Evolutionary conservation across 2,888 invertebrate genomes (phyloP).

Genomic region (Ormyrus thymus): DNA sequence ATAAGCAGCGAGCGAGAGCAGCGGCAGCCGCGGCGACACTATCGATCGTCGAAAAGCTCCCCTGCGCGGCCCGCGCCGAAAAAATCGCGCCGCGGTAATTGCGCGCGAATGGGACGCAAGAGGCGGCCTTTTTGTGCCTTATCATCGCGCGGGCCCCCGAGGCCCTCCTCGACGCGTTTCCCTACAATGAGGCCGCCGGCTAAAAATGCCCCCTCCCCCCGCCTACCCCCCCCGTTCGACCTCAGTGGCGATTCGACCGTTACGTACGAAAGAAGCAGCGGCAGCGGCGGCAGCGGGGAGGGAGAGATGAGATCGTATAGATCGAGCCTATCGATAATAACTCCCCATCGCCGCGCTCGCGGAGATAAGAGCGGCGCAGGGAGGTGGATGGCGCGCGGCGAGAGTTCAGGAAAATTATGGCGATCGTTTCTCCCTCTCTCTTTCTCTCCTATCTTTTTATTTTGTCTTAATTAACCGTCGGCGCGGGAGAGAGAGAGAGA

Average conservation of each 20-base stretch:
- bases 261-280: constrained; percentile 11
- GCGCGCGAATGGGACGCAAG: constrained; percentile 37
- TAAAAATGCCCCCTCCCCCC: constrained; percentile 17
- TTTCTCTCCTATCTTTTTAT: constrained; percentile 41
- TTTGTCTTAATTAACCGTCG: constrained; percentile 49
- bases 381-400: background rate
- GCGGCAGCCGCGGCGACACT: constrained; percentile 6
- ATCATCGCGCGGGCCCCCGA: constrained; percentile 35
- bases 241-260: constrained; percentile 46
- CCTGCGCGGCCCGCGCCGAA: background rate
- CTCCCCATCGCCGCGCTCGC: constrained; percentile 35
- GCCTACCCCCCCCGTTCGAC: constrained; percentile 31
- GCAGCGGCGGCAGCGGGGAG: background rate
- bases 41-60: constrained; percentile 39
- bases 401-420: constrained; percentile 47
- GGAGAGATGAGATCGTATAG: constrained; percentile 58
- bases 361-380: constrained; percentile 35
- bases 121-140: constrained; percentile 44
- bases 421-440: constrained; percentile 37
- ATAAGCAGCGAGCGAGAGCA: too few species aligned
- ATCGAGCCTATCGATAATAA: constrained; percentile 60
- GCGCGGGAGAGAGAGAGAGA: background rate
- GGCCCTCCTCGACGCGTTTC: constrained; percentile 39
- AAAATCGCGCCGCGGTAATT: constrained; percentile 28
- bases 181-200: constrained; percentile 44